Evolutionary conservation across 2,797 vertebrate genomes (phyloP), one percentile per base, ranked within the genome.

Genomic region (Clarias laeviceps): DNA sequence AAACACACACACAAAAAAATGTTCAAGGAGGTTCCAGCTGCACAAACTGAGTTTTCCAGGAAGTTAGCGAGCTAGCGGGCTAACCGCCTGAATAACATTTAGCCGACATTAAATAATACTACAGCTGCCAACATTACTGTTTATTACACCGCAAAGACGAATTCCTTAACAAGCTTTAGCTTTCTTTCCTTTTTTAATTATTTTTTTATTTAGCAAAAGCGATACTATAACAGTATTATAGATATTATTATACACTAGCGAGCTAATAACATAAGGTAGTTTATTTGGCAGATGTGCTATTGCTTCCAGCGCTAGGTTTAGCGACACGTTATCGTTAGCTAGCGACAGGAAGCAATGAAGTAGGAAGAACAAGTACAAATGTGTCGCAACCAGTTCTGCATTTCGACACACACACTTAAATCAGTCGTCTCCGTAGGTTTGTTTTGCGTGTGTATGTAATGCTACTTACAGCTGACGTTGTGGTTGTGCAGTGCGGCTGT

Each of bases 391-490:
- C 77, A 66, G 54, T 82, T 37, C 62, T 54, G 27, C 69, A 68
- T 50, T 81, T 85, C 37, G 40, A 77, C 79, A 57, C 14, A 40
- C 69, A 29, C 29, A 18, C 27, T 1, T 27, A 18, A 54, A 54
- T 2, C 14, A 32, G 27, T 27, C 6, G 2, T 27, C n/a, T 65
- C 61, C 17, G 0, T 18, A 0, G 1, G 18, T 7, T 76, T 74
- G 57, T 12, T 65, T n/a, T 14, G 59, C 7, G 59, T 24, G 20
- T 61, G 57, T 32, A 27, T 18, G 37, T 27, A 66, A 82, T 4
- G 18, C 90, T 83, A 93, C 95, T 93, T 91, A 90, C 89, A 85
- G 83, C 84, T 6, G 85, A 72, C 83, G 89, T 14, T 54, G 50
- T 0, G 59, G 80, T 68, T 68, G 86, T 27, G 74, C 85, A 62